Conservation (phyloP, 1,140 invertebrate species). For the Macrostomum lignano region DNA sequence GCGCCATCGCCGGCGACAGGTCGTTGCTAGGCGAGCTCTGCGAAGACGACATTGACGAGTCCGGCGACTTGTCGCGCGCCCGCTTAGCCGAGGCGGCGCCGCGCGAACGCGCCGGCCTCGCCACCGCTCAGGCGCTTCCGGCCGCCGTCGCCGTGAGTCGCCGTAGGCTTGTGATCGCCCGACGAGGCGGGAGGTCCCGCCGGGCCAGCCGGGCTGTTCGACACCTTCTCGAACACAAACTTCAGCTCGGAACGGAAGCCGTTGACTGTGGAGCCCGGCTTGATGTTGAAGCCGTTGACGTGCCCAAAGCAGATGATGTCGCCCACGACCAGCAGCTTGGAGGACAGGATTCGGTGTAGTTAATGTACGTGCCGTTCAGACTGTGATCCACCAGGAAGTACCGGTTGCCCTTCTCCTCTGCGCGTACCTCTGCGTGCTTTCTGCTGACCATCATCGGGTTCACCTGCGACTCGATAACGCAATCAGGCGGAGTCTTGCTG, state of each 20-base stretch:
- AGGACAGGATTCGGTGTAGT: conserved; percentile 13
- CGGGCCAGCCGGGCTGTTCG: too few relatives aligned
- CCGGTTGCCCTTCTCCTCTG: not conserved
- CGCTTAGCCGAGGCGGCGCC: too few relatives aligned
- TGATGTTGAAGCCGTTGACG: conserved; percentile 11
- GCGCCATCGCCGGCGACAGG: too few relatives aligned
- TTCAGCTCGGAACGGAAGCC: conserved; percentile 5
- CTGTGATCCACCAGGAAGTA: conserved; percentile 8
- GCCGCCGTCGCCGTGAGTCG: too few relatives aligned
- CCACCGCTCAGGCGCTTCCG: too few relatives aligned
- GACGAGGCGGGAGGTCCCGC: too few relatives aligned
- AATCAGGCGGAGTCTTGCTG: conserved; percentile 5
- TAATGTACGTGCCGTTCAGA: conserved; percentile 17
- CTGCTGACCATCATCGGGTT: conserved; percentile 6
- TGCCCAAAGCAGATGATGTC: conserved; percentile 19
- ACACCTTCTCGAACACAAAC: too few relatives aligned
- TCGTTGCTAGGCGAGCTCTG: too few relatives aligned
- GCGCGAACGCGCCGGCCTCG: too few relatives aligned
- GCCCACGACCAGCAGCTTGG: conserved; percentile 9
- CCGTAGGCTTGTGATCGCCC: too few relatives aligned
- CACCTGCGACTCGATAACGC: not conserved
- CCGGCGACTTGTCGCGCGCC: too few relatives aligned
- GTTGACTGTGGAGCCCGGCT: conserved; percentile 6
- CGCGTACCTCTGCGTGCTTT: conserved; percentile 7
- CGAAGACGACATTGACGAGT: too few relatives aligned